phyloP scores from a whole-genome alignment of 2,113 vertebrate genomes.

The Hippocampus comes region DNA sequence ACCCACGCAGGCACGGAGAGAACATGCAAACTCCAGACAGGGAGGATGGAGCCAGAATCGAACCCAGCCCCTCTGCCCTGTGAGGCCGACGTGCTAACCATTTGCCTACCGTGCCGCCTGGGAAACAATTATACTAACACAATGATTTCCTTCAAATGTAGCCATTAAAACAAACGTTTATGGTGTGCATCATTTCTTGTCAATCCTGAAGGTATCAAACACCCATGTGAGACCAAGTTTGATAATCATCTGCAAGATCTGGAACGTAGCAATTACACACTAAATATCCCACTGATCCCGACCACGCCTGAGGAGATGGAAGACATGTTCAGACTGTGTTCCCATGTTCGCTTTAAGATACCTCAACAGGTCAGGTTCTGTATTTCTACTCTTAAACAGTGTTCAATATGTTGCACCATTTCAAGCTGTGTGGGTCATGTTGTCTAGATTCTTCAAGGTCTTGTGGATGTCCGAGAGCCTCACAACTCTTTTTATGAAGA shows the following conservation, averaged over 20 bases:
- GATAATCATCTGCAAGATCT: slow-evolving; percentile 78
- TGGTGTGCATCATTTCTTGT: neutral
- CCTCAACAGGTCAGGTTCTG: slow-evolving; percentile 83
- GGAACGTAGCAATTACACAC: slow-evolving; percentile 60
- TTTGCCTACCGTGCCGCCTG: too few species aligned
- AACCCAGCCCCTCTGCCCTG: too few species aligned
- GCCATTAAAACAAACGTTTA: neutral
- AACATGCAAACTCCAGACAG: too few species aligned
- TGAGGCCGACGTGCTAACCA: too few species aligned
- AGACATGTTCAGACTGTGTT: slow-evolving; percentile 91
- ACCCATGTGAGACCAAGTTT: slow-evolving; percentile 79
- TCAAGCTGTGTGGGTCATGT: neutral
- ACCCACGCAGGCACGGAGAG: too few species aligned
- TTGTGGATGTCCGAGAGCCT: slow-evolving; percentile 88
- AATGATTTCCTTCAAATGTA: neutral
- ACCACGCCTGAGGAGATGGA: slow-evolving; percentile 90
- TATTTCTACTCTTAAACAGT: too few species aligned
- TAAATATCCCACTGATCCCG: slow-evolving; percentile 85
- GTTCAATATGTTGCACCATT: neutral
- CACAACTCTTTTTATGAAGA: slow-evolving; percentile 92
- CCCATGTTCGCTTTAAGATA: slow-evolving; percentile 90
- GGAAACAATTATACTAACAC: too few species aligned
- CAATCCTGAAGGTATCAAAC: slow-evolving; percentile 75
- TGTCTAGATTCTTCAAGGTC: slow-evolving; percentile 87
- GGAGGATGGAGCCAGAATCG: too few species aligned